phyloP scores from a whole-genome alignment of 2,797 vertebrate species.

The Leucoraja ocellata region DNA sequence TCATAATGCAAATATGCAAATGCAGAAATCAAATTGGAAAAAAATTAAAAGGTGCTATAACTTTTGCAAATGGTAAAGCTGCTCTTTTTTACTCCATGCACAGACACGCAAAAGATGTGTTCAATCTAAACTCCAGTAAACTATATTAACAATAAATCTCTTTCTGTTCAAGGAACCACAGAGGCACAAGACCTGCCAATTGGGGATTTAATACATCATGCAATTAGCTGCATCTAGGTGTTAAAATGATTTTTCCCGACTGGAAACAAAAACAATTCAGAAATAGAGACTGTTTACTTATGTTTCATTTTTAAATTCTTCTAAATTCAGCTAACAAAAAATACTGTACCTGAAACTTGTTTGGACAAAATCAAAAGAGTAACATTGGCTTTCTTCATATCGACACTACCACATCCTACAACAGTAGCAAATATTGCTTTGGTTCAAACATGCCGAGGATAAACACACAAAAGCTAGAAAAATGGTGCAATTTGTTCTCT shows the following conservation, averaged over 20 bases:
- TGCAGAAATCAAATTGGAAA: not conserved
- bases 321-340: not conserved
- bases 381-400: not conserved
- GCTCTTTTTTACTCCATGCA: not conserved
- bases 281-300: too few species aligned
- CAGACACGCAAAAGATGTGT: not conserved
- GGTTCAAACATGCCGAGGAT: constrained; percentile 32
- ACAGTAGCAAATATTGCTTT: constrained; percentile 36
- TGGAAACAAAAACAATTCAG: not conserved
- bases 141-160: not conserved
- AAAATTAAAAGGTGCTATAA: not conserved
- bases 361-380: not conserved
- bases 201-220: not conserved
- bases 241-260: not conserved
- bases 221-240: not conserved
- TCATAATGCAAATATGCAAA: not conserved
- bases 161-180: not conserved
- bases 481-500: not conserved
- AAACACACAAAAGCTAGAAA: constrained; percentile 29
- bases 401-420: not conserved
- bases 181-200: not conserved
- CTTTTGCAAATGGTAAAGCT: not conserved
- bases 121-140: constrained; percentile 4
- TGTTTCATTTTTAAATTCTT: not conserved
- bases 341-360: constrained; percentile 11